Conservation (phyloP, 2,797 vertebrate genomes). For the Rhynchotus rufescens region DNA sequence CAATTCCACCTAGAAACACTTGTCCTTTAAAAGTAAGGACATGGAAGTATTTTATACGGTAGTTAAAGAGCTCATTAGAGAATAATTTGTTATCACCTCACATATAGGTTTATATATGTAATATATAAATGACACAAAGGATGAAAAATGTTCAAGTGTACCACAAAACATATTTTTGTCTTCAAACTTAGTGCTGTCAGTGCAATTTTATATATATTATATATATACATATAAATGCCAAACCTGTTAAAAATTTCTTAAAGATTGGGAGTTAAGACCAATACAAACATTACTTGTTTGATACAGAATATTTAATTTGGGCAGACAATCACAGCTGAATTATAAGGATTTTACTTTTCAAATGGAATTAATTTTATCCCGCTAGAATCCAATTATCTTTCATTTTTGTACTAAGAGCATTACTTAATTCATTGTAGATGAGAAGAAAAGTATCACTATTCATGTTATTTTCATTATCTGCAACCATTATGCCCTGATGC, state of each 20-base stretch:
- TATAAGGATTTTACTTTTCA: neutral
- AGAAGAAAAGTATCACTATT: neutral
- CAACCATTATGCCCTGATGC: neutral
- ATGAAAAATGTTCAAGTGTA: neutral
- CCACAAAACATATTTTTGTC: neutral
- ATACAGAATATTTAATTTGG: neutral
- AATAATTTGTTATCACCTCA: neutral
- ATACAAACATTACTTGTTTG: neutral
- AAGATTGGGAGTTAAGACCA: neutral
- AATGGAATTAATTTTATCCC: constrained; percentile 9
- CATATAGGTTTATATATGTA: neutral
- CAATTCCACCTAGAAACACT: neutral
- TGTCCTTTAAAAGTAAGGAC: neutral
- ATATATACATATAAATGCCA: too few species aligned
- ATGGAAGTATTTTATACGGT: neutral
- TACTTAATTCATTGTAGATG: neutral
- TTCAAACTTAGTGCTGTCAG: too few species aligned
- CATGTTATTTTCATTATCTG: neutral
- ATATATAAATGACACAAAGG: neutral
- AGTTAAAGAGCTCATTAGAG: neutral
- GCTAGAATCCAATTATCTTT: neutral
- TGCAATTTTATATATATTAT: too few species aligned
- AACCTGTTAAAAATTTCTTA: neutral
- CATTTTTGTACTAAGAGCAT: neutral
- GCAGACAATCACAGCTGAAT: neutral